Percentiles rank a stretch among this genome's conserved stretches.
Evolutionary conservation across 2,797 vertebrate species (phyloP).

Genomic region (Sebastes itinus): DNA sequence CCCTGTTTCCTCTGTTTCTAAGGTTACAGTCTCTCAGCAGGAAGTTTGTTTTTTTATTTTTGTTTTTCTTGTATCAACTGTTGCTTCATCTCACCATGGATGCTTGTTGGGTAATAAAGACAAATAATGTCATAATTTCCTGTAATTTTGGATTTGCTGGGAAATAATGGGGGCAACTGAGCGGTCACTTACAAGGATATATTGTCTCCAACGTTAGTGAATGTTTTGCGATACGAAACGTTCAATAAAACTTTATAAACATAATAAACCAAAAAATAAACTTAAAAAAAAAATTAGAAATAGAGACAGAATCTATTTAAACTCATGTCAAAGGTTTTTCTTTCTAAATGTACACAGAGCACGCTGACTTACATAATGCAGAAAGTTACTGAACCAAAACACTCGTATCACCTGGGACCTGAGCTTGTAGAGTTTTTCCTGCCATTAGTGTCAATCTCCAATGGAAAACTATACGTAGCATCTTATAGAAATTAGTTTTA

Average conservation of each 20-base stretch:
- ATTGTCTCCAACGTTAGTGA: background rate
- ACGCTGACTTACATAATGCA: background rate
- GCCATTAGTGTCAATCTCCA: background rate
- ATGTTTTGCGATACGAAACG: background rate
- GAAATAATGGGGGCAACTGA: background rate
- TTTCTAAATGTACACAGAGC: background rate
- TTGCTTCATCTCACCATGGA: background rate
- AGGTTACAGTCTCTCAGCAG: slow-evolving; percentile 11
- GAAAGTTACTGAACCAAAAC: background rate
- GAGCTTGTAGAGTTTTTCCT: background rate
- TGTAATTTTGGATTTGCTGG: background rate
- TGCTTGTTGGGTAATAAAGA: background rate
- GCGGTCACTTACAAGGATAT: background rate
- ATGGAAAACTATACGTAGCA: background rate
- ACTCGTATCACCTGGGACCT: background rate
- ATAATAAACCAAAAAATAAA: background rate
- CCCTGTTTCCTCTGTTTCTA: slow-evolving; percentile 39
- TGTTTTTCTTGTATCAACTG: background rate
- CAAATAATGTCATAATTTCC: background rate
- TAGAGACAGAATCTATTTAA: background rate
- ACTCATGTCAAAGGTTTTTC: background rate
- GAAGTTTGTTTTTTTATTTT: slow-evolving; percentile 1
- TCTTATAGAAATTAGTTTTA: too few relatives aligned
- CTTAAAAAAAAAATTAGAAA: background rate
- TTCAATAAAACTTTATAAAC: background rate